Evolutionary conservation across 35 echinoderm and acorn worm species (phyloP).

Genomic region (Antedon bifida): DNA sequence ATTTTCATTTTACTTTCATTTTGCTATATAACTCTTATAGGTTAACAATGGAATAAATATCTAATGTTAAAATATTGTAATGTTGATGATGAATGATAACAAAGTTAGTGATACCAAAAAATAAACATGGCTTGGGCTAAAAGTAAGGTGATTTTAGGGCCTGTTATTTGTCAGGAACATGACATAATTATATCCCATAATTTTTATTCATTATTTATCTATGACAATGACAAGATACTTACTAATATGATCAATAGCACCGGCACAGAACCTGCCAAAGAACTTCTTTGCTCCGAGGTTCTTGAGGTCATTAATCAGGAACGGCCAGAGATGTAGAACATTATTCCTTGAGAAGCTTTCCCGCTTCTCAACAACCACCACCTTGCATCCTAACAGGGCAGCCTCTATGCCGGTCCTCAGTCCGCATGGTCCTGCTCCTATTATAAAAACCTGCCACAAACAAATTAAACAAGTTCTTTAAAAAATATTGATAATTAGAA

Average conservation of each 20-base stretch:
- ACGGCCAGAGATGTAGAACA: conserved; percentile 95
- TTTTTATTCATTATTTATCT: no score
- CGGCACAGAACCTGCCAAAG: conserved; percentile 91
- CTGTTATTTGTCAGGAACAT: no score
- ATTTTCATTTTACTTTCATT: no score
- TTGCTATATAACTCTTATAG: no score
- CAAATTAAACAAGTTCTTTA: neutral
- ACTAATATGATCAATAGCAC: conserved; percentile 97
- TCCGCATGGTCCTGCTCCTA: conserved; percentile 76
- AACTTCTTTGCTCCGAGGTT: conserved; percentile 92
- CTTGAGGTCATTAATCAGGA: conserved; percentile 69
- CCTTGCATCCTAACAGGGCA: conserved; percentile 69
- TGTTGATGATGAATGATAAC: no score
- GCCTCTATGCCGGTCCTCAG: conserved; percentile 78
- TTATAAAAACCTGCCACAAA: conserved; percentile 80
- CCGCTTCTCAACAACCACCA: conserved; percentile 73
- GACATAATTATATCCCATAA: no score
- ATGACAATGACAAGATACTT: conserved; percentile 18
- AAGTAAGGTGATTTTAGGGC: no score
- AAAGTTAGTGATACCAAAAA: no score
- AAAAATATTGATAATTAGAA: conserved; percentile 13
- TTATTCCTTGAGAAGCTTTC: conserved; percentile 73
- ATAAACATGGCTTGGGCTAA: no score
- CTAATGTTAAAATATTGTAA: no score
- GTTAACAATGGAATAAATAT: no score